A percentile compares a stretch with the other conserved stretches of the same genome.
Conservation (phyloP, 2,113 vertebrate genomes). For the Elachura formosa region DNA sequence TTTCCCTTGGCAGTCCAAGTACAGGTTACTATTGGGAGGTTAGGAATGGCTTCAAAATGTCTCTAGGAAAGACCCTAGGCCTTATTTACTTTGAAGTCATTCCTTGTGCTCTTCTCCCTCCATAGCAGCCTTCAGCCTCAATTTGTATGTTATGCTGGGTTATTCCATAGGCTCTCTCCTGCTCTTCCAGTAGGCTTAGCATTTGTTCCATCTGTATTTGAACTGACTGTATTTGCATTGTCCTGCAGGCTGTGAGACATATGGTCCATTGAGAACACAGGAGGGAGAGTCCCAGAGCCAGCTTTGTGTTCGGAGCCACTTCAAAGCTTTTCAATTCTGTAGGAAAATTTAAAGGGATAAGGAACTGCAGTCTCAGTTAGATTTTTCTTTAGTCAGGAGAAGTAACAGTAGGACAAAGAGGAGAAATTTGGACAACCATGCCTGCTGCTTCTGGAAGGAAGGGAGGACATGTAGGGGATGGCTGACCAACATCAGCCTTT, state of each 20-base stretch:
- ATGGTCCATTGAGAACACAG: background rate
- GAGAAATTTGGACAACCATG: background rate
- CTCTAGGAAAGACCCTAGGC: background rate
- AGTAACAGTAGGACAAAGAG: background rate
- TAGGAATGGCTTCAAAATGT: background rate
- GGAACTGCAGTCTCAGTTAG: background rate
- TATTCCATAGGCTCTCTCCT: background rate
- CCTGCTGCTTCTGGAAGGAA: background rate
- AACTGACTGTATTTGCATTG: background rate
- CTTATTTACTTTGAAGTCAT: background rate
- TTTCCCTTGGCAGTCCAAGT: background rate
- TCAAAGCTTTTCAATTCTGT: background rate
- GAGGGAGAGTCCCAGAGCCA: background rate
- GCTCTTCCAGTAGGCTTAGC: background rate
- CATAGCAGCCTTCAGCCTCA: background rate
- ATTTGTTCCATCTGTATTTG: background rate
- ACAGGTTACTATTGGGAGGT: background rate
- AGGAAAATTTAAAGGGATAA: background rate
- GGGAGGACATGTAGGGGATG: fast-evolving
- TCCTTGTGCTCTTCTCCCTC: background rate
- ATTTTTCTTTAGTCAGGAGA: background rate
- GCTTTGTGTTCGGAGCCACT: background rate
- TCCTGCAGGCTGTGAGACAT: conserved; percentile 7
- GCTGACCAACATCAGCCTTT: background rate
- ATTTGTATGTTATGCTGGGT: background rate